These are phyloP conservation scores for Himantopus leucocephalus DNA, from an alignment of 2,113 vertebrate species.

Conservation along the genomic window DNA sequence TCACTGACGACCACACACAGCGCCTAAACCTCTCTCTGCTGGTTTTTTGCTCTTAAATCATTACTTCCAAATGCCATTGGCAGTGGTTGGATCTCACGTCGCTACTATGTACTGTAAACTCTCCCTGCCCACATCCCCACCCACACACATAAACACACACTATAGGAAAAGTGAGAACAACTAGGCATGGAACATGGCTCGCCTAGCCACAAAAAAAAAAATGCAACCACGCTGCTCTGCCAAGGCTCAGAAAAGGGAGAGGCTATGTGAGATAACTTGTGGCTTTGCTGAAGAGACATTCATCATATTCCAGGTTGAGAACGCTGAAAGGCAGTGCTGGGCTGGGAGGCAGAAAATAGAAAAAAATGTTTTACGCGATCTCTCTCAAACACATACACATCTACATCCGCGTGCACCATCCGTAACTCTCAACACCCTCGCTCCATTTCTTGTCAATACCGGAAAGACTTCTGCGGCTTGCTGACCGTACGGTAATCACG, in stretches of 20 bases:
- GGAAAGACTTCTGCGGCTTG: too few relatives aligned
- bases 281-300: neutral
- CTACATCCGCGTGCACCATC: neutral
- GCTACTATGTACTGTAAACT: neutral
- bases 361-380: neutral
- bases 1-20: neutral
- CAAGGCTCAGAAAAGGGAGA: neutral
- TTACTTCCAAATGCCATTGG: neutral
- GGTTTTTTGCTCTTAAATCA: neutral
- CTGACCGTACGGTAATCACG: rapidly evolving
- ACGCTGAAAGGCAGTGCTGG: neutral
- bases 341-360: neutral
- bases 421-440: neutral
- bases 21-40: neutral
- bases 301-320: neutral
- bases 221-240: neutral
- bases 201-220: neutral
- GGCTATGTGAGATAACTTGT: neutral
- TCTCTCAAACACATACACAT: neutral
- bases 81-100: neutral
- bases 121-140: neutral
- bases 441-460: neutral
- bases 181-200: neutral
- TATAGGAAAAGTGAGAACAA: neutral
- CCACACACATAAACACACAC: neutral